phyloP scores from a whole-genome alignment of 2,113 vertebrate genomes.

The Tautogolabrus adspersus region DNA sequence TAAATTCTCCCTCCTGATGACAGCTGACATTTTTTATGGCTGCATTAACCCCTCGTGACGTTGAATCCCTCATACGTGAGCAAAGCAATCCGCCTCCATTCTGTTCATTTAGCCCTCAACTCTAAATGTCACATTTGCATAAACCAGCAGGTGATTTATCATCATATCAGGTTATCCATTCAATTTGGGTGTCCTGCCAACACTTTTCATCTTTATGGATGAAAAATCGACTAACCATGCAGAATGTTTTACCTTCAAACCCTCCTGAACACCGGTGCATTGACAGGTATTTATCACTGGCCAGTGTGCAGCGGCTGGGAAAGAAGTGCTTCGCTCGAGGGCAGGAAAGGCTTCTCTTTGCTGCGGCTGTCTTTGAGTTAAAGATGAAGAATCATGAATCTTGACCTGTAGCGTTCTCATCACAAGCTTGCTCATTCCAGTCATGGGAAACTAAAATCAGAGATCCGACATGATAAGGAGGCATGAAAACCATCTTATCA shows the following conservation, averaged over 20 bases:
- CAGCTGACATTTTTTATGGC: conserved; percentile 30
- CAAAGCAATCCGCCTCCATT: background rate
- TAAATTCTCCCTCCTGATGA: conserved; percentile 26
- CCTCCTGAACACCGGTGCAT: background rate
- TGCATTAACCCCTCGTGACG: background rate
- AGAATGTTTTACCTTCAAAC: conserved; percentile 11
- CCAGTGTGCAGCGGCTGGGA: background rate
- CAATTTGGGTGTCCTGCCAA: conserved; percentile 20
- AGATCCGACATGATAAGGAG: conserved; percentile 16
- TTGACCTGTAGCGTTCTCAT: background rate
- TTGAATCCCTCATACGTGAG: background rate
- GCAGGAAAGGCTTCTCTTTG: background rate
- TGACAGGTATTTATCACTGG: background rate
- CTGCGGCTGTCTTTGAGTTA: too few species aligned
- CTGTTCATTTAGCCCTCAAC: conserved; percentile 11
- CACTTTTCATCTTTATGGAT: conserved; percentile 31
- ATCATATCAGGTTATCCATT: conserved; percentile 36
- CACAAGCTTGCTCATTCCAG: background rate
- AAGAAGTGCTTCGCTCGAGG: background rate
- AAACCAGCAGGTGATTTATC: conserved; percentile 42
- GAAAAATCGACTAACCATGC: conserved; percentile 12
- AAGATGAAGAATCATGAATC: background rate
- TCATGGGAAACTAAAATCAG: conserved; percentile 17
- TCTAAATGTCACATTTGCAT: conserved; percentile 45
- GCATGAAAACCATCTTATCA: conserved; percentile 22